Percentiles rank a stretch among this genome's conserved stretches.
Conservation (phyloP, 2,113 vertebrate species). For the Polypterus senegalus region DNA sequence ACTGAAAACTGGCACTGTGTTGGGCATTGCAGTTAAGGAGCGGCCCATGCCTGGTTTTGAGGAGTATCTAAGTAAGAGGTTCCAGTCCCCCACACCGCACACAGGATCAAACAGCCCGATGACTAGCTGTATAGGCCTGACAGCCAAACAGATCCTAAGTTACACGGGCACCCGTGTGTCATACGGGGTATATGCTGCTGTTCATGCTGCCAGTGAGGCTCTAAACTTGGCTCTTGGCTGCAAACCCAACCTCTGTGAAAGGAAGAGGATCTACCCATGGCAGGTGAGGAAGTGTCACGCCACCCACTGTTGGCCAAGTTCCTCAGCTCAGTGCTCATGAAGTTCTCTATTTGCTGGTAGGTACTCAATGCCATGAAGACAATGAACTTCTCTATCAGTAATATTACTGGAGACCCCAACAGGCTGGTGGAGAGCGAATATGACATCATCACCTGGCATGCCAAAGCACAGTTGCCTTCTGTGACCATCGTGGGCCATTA, state of each 20-base stretch:
- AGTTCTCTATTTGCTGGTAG: too few species aligned
- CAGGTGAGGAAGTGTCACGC: neutral
- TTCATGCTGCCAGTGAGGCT: neutral
- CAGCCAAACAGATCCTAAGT: neutral
- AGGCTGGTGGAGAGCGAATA: too few species aligned
- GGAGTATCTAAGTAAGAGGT: neutral
- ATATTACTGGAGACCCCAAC: too few species aligned
- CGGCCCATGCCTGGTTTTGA: slow-evolving; percentile 1
- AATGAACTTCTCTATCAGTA: too few species aligned
- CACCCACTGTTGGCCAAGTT: too few species aligned
- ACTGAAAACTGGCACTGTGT: neutral
- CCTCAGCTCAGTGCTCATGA: too few species aligned
- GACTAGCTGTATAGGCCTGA: neutral
- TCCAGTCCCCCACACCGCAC: too few species aligned
- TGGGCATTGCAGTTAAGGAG: slow-evolving; percentile 6
- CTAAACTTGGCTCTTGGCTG: neutral
- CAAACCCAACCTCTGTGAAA: neutral
- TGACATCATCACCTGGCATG: too few species aligned
- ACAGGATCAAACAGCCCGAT: neutral
- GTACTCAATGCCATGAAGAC: too few species aligned
- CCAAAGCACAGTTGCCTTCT: too few species aligned
- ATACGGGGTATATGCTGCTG: slow-evolving; percentile 4
- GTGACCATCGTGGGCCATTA: too few species aligned
- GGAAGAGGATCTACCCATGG: neutral
- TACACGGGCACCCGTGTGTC: neutral